These are phyloP conservation scores for Gallinago undulata DNA, from an alignment of 2,113 vertebrate species.

Conservation along the genomic window DNA sequence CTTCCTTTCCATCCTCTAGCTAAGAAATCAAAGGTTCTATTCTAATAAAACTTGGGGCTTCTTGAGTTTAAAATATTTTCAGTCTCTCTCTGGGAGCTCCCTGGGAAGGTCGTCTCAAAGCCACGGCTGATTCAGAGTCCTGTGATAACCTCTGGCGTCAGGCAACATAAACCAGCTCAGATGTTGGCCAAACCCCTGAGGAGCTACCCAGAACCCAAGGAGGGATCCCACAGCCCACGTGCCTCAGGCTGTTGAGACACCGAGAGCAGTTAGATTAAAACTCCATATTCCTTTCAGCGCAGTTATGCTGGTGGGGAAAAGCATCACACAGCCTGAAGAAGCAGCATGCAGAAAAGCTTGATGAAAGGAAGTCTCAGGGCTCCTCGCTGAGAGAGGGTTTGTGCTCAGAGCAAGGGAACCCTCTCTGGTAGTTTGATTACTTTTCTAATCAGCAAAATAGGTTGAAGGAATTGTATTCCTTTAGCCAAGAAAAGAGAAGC, in stretches of 20 bases:
- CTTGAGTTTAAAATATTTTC: not conserved
- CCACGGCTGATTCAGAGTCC: not conserved
- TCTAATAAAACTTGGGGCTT: not conserved
- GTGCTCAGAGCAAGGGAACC: not conserved
- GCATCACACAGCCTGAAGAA: not conserved
- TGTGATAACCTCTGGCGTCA: not conserved
- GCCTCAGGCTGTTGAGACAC: not conserved
- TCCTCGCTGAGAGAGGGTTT: not conserved
- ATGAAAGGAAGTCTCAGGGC: not conserved
- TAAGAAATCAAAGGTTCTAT: not conserved
- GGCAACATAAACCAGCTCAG: not conserved
- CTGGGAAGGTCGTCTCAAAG: not conserved
- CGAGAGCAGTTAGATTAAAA: not conserved
- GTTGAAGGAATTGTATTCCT: not conserved
- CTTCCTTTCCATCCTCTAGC: not conserved
- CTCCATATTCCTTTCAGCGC: not conserved
- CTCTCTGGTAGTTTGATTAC: not conserved
- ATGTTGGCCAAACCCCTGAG: not conserved
- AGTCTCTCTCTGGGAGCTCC: not conserved
- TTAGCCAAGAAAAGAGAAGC: not conserved
- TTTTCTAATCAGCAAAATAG: not conserved
- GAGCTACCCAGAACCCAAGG: not conserved
- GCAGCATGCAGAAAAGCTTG: not conserved
- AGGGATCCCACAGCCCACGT: not conserved
- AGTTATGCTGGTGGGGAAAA: not conserved